Conservation (phyloP, 2,888 invertebrate species). For the Lamellibrachia columna region DNA sequence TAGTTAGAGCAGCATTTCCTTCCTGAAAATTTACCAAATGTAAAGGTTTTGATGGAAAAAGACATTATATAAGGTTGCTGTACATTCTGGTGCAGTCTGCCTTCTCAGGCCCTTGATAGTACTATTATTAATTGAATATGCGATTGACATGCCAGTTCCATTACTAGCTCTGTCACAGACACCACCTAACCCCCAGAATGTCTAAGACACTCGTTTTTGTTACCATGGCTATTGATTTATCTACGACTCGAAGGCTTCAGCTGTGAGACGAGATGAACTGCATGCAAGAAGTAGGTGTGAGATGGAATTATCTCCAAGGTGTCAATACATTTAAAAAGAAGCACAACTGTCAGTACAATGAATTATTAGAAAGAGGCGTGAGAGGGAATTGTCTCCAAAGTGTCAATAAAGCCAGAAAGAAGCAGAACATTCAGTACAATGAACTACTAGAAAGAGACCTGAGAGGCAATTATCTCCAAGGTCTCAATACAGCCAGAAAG, state of each 20-base stretch:
- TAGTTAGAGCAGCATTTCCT: neutral
- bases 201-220: neutral
- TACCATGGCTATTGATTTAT: slow-evolving; percentile 1
- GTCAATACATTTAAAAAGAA: neutral
- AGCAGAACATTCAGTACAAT: neutral
- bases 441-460: neutral
- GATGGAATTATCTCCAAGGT: neutral
- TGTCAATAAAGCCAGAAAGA: neutral
- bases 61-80: neutral
- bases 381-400: neutral
- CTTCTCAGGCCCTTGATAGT: neutral
- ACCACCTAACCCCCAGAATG: neutral
- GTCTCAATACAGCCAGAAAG: too few relatives aligned
- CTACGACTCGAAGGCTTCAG: neutral
- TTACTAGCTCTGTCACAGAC: neutral
- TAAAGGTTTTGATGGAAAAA: neutral
- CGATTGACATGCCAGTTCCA: slow-evolving; percentile 8
- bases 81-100: neutral
- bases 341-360: neutral
- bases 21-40: neutral
- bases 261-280: neutral
- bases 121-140: neutral
- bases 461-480: too few relatives aligned
- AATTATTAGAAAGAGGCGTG: neutral
- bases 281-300: neutral